Base-by-base conservation (phyloP, 2,797 vertebrate genomes). In the Linurgus olivaceus region DNA sequence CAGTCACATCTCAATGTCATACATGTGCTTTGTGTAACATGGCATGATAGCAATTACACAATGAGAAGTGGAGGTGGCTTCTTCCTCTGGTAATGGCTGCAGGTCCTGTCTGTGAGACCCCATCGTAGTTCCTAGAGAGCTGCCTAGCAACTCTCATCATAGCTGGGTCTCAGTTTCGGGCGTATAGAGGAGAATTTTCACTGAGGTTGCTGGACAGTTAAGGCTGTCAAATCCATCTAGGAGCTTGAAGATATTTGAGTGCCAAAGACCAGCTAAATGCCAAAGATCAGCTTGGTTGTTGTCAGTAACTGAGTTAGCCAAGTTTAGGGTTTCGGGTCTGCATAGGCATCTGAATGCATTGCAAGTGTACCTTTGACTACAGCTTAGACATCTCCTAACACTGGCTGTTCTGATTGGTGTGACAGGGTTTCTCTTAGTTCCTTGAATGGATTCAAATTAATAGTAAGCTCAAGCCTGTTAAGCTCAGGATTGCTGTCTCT, bases 361-460 rank as follows among this genome's bases (percentile, higher is more conserved):
- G 38, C 17, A 67, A 61, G 25, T 31, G 55, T 37, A 29, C 37
- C 80, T 90, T 78, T 76, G 67, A 59, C 80, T 44, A 16, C 28
- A 58, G 40, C 48, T 65, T 54, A 58, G 76, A 66, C 24, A 21
- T 74, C 44, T 88, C 35, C 48, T 70, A 70, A 66, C 33, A 44
- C 1, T 81, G 47, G 11, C 61, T 66, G 14, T 67, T 86, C 73
- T 84, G 58, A 70, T 70, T 66, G 26, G 51, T 7, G 33, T 59
- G 80, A 77, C 47, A 78, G 80, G 62, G 63, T 92, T 86, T 95
- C 59, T 90, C 50, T 75, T 78, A 90, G 61, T 88, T 90, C 76
- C 76, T 72, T 55, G 54, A 68, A 65, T 73, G 37, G 70, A 70
- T 84, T 91, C 72, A 67, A 91, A 81, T 75, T 40, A 86, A 59